A percentile compares a stretch with the other conserved stretches of the same genome.
Evolutionary conservation across 2,888 invertebrate species (phyloP).

Genomic region (Stenodema calcarata): DNA sequence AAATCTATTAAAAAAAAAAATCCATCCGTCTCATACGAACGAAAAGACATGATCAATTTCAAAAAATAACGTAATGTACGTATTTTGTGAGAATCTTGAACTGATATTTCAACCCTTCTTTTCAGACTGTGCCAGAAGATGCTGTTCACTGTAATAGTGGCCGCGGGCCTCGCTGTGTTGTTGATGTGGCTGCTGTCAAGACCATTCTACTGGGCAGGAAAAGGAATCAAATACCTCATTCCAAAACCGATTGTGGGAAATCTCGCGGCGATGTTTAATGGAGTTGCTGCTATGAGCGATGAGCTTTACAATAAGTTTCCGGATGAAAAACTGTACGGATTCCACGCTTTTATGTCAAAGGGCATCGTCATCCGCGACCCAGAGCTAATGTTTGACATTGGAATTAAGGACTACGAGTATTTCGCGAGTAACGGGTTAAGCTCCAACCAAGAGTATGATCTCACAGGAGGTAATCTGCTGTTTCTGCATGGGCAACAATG

Average conservation of each 20-base stretch:
- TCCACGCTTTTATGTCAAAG: background rate
- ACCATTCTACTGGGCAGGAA: conserved; percentile 31
- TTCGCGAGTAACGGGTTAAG: background rate
- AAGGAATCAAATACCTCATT: background rate
- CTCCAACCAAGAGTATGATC: conserved; percentile 4
- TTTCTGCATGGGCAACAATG: conserved; percentile 2
- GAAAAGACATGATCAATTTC: no score
- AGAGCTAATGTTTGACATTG: background rate
- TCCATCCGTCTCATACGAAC: no score
- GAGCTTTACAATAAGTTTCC: background rate
- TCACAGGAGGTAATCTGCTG: conserved; percentile 13
- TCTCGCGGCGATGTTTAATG: background rate
- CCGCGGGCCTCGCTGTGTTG: background rate
- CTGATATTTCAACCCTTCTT: background rate
- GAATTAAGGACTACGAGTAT: background rate
- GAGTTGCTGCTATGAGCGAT: background rate
- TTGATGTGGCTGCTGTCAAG: background rate
- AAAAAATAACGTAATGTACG: no score
- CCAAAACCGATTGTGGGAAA: conserved; percentile 15
- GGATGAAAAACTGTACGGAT: background rate
- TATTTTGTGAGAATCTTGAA: no score
- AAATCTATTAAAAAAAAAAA: no score
- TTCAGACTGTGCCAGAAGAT: background rate
- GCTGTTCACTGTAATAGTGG: background rate
- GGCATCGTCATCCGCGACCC: conserved; percentile 20